Percentiles rank a stretch among this genome's conserved stretches.
Conservation (phyloP, 2,113 vertebrate genomes). For the Chinchilla lanigera region DNA sequence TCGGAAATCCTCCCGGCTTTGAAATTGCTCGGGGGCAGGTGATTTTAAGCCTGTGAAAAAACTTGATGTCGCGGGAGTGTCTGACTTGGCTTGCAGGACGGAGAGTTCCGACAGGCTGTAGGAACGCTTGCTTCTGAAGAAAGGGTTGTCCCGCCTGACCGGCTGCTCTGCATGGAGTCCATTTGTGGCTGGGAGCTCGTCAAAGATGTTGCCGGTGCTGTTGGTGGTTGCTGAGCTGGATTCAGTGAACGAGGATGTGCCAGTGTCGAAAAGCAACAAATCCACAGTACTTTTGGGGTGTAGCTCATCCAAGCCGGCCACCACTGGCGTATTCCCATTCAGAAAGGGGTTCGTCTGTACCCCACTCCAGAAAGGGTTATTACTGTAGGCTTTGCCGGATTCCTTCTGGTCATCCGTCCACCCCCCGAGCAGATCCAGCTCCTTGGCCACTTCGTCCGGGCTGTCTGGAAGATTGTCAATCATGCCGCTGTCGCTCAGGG, state of each 20-base stretch:
- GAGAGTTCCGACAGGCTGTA: conserved; percentile 98
- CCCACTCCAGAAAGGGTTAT: conserved; percentile 92
- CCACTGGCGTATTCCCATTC: conserved; percentile 82
- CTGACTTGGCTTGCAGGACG: conserved; percentile 91
- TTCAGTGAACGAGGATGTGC: conserved; percentile 56
- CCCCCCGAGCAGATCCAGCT: conserved; percentile 92
- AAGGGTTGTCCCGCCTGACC: conserved; percentile 92
- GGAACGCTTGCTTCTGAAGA: conserved; percentile 97
- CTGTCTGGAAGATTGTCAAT: conserved; percentile 93
- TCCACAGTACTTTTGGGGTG: conserved; percentile 84
- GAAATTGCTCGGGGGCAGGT: conserved; percentile 95
- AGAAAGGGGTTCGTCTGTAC: conserved; percentile 95
- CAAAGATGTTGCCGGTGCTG: conserved; percentile 86
- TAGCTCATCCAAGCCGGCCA: conserved; percentile 84
- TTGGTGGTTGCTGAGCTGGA: conserved; percentile 80
- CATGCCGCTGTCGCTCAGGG: conserved; percentile 95
- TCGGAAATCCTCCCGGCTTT: conserved; percentile 97
- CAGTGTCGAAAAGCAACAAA: conserved; percentile 90
- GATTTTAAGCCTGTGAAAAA: conserved; percentile 94
- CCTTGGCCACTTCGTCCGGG: conserved; percentile 90
- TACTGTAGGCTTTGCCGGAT: conserved; percentile 83
- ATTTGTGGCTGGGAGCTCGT: conserved; percentile 83
- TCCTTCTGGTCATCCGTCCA: conserved; percentile 85
- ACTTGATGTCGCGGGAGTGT: conserved; percentile 71
- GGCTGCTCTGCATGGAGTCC: conserved; percentile 81